Conservation (phyloP, 2,888 invertebrate genomes). For the Trichacis sp. region DNA sequence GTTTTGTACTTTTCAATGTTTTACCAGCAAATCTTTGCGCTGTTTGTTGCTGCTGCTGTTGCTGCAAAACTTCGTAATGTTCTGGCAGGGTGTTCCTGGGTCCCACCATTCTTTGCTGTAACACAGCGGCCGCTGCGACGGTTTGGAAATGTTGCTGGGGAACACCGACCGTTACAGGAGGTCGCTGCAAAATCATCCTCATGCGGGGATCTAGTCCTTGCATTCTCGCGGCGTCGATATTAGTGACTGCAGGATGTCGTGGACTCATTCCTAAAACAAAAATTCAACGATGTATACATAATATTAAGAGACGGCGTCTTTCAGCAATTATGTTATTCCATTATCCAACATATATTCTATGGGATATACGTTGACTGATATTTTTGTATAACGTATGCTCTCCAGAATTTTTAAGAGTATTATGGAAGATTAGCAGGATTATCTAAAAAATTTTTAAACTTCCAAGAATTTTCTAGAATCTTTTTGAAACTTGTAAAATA, state of each 20-base stretch:
- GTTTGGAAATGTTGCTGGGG: constrained; percentile 62
- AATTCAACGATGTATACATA: not conserved
- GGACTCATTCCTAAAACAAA: constrained; percentile 52
- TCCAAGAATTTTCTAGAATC: no score
- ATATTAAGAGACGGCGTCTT: not conserved
- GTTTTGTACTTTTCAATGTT: no score
- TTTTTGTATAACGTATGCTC: no score
- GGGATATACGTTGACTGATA: no score
- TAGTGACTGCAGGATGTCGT: constrained; percentile 56
- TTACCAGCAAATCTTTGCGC: constrained; percentile 61
- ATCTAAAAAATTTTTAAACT: no score
- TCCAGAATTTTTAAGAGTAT: no score
- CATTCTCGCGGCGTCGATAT: constrained; percentile 69
- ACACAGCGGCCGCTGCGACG: constrained; percentile 52
- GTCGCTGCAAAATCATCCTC: constrained; percentile 71
- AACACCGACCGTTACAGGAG: constrained; percentile 57
- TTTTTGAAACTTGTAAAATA: no score
- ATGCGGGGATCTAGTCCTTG: constrained; percentile 72
- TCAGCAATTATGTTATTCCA: no score
- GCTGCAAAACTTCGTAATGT: constrained; percentile 61
- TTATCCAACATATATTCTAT: no score
- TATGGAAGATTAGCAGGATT: no score
- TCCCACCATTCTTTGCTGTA: constrained; percentile 62
- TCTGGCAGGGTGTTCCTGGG: constrained; percentile 59
- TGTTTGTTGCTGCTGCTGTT: constrained; percentile 55